Conservation (phyloP, 2,888 invertebrate species). For the Pachycephus smyrnensis region DNA sequence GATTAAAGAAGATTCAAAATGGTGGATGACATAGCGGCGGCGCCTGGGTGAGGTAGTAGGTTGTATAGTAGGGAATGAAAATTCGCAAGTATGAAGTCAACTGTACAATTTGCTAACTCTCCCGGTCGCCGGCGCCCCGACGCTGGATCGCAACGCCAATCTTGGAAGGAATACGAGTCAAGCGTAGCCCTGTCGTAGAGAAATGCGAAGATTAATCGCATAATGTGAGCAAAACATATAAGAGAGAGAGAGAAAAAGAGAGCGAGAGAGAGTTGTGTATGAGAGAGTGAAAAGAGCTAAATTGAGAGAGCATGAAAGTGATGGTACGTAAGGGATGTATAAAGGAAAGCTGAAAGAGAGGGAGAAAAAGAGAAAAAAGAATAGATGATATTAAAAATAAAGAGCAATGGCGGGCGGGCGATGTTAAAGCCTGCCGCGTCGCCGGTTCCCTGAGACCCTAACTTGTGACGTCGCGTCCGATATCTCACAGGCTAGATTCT, state of each 20-base stretch:
- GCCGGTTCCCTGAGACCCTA: constrained; percentile 84
- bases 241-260: constrained; percentile 21
- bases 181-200: constrained; percentile 5
- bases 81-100: constrained; percentile 86
- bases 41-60: constrained; percentile 95
- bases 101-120: constrained; percentile 99
- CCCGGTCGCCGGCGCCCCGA: constrained; percentile 73
- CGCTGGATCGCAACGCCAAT: constrained; percentile 37
- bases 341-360: constrained; percentile 22
- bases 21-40: constrained; percentile 59
- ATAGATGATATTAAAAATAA: constrained; percentile 30
- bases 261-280: constrained; percentile 20
- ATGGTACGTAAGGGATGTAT: neutral
- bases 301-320: constrained; percentile 12
- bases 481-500: constrained; percentile 80
- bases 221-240: constrained; percentile 3
- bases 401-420: constrained; percentile 62
- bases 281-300: constrained; percentile 1
- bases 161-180: constrained; percentile 7
- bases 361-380: constrained; percentile 24
- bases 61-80: constrained; percentile 93
- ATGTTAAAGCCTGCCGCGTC: constrained; percentile 69
- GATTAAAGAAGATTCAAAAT: constrained; percentile 13
- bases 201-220: neutral
- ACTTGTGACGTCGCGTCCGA: constrained; percentile 76